Conservation (phyloP, 2,888 invertebrate genomes). For the Pteria penguin region DNA sequence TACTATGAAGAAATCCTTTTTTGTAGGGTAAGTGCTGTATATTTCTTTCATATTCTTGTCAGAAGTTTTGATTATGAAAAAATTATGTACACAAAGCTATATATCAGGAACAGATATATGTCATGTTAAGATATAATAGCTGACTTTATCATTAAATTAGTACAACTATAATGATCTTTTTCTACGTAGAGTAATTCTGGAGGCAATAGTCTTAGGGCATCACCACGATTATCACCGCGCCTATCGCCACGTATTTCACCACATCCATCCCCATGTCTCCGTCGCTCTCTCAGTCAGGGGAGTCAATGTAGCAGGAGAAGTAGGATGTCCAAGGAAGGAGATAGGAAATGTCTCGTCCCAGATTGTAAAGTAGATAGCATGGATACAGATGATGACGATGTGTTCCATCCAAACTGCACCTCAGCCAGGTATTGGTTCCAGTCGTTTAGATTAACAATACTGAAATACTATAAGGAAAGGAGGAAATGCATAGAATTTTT, state of each 20-base stretch:
- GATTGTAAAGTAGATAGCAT: slow-evolving; percentile 81
- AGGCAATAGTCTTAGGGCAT: slow-evolving; percentile 43
- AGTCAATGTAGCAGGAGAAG: slow-evolving; percentile 75
- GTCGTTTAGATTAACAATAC: too few species aligned
- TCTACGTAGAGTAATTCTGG: not conserved
- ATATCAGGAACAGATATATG: too few species aligned
- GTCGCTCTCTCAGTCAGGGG: slow-evolving; percentile 78
- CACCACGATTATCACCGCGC: slow-evolving; percentile 67
- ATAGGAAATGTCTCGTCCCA: slow-evolving; percentile 76
- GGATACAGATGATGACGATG: slow-evolving; percentile 81
- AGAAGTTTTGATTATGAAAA: too few species aligned
- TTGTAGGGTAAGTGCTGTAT: too few species aligned
- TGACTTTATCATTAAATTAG: too few species aligned
- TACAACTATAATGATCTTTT: too few species aligned
- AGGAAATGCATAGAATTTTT: too few species aligned
- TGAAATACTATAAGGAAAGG: too few species aligned
- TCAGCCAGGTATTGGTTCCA: slow-evolving; percentile 36
- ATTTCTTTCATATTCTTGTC: too few species aligned
- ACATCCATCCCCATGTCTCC: slow-evolving; percentile 66
- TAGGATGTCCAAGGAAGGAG: slow-evolving; percentile 71
- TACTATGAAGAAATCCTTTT: too few species aligned
- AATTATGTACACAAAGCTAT: too few species aligned
- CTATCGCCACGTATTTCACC: slow-evolving; percentile 56
- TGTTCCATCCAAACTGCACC: slow-evolving; percentile 57
- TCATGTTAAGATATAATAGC: too few species aligned